Conservation (phyloP, 2,113 vertebrate species). For the Protobothrops flavoviridis region DNA sequence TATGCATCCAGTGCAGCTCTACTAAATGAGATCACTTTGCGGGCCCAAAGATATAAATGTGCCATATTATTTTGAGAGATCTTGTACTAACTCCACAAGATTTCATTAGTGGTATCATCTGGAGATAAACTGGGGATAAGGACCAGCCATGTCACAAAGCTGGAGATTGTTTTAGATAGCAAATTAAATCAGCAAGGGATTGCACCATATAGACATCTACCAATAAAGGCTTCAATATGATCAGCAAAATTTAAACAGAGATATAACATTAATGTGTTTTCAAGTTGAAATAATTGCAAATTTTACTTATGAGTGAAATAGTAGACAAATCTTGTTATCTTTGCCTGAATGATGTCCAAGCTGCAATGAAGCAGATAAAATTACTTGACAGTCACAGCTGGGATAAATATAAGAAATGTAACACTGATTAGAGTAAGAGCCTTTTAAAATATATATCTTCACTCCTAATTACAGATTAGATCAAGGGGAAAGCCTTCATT, state of each 20-base stretch:
- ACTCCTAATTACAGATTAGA: neutral
- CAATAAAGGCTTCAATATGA: neutral
- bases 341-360: neutral
- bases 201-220: neutral
- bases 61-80: neutral
- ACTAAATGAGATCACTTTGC: neutral
- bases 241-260: neutral
- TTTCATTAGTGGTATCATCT: neutral
- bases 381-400: neutral
- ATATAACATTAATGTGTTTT: neutral
- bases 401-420: neutral
- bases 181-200: neutral
- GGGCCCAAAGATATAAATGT: neutral
- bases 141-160: neutral
- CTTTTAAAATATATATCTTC: neutral
- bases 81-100: neutral
- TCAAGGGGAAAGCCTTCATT: neutral
- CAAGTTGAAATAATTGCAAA: neutral
- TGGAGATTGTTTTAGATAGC: neutral
- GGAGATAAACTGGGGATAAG: neutral
- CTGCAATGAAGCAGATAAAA: neutral
- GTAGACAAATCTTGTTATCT: neutral
- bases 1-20: neutral
- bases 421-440: neutral
- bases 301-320: neutral